Percentiles rank a stretch among this genome's conserved stretches.
Conservation (phyloP, 2,888 invertebrate genomes). For the Dolichopus griseipennis region DNA sequence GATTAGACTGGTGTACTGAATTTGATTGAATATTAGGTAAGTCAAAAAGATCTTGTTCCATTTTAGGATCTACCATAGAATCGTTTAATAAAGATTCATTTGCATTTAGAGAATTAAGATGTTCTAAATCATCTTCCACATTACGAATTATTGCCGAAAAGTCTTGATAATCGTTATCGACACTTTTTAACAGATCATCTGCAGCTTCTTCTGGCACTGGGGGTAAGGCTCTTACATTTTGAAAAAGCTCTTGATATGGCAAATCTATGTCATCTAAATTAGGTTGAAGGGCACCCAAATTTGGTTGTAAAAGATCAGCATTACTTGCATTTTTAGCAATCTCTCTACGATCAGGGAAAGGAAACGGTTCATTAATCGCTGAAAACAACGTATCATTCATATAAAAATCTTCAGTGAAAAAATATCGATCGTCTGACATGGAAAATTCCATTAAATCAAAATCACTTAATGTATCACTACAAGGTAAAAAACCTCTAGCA, state of each 20-base stretch:
- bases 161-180: constrained; percentile 37
- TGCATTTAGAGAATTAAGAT: background rate
- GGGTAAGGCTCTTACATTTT: constrained; percentile 45
- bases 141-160: constrained; percentile 33
- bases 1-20: background rate
- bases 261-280: constrained; percentile 88
- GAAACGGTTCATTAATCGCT: constrained; percentile 71
- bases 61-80: constrained; percentile 1
- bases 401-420: constrained; percentile 49
- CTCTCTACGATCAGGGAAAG: constrained; percentile 94
- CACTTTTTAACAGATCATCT: constrained; percentile 50
- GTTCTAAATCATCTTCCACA: background rate
- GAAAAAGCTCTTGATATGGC: constrained; percentile 58
- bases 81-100: background rate
- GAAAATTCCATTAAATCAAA: constrained; percentile 26
- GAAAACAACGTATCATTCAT: constrained; percentile 79
- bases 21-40: background rate
- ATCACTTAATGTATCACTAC: constrained; percentile 58
- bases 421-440: constrained; percentile 23
- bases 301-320: constrained; percentile 97
- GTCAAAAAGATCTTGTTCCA: background rate
- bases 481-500: constrained; percentile 62
- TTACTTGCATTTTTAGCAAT: constrained; percentile 73
- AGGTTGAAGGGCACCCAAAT: constrained; percentile 92
- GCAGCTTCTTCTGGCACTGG: constrained; percentile 54